Evolutionary conservation across 2,113 vertebrate species (phyloP).

Genomic region (Lasiurus borealis): DNA sequence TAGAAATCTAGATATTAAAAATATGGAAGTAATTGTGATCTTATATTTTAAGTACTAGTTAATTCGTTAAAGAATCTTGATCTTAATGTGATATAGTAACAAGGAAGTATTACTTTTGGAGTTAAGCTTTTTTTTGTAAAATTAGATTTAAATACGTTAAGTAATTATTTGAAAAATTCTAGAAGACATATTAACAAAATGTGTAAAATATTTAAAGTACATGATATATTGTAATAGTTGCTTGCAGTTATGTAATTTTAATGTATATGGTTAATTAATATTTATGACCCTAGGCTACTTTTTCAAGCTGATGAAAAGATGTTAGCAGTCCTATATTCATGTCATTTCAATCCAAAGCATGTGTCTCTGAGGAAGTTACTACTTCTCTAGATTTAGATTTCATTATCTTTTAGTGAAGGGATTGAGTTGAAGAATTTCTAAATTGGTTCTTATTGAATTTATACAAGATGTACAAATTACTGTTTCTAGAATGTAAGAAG

Average conservation of each 20-base stretch:
- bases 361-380: slow-evolving; percentile 61
- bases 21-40: not conserved
- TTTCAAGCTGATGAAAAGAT: not conserved
- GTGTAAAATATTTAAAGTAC: not conserved
- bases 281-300: slow-evolving; percentile 13
- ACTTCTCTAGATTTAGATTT: slow-evolving; percentile 61
- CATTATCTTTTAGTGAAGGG: slow-evolving; percentile 5
- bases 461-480: not conserved
- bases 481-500: slow-evolving; percentile 1
- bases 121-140: slow-evolving; percentile 53
- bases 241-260: not conserved
- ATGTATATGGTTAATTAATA: slow-evolving; percentile 27
- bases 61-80: slow-evolving; percentile 28
- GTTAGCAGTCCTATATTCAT: not conserved
- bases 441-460: slow-evolving; percentile 8
- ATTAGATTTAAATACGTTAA: slow-evolving; percentile 39
- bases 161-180: slow-evolving; percentile 62
- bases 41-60: slow-evolving; percentile 32
- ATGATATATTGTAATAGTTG: not conserved
- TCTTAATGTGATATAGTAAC: slow-evolving; percentile 47
- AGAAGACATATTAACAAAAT: not conserved
- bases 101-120: slow-evolving; percentile 53
- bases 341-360: slow-evolving; percentile 48
- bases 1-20: slow-evolving; percentile 40
- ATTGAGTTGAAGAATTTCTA: slow-evolving; percentile 56